Conservation (phyloP, 2,888 invertebrate species). For the Morpho deidamia region DNA sequence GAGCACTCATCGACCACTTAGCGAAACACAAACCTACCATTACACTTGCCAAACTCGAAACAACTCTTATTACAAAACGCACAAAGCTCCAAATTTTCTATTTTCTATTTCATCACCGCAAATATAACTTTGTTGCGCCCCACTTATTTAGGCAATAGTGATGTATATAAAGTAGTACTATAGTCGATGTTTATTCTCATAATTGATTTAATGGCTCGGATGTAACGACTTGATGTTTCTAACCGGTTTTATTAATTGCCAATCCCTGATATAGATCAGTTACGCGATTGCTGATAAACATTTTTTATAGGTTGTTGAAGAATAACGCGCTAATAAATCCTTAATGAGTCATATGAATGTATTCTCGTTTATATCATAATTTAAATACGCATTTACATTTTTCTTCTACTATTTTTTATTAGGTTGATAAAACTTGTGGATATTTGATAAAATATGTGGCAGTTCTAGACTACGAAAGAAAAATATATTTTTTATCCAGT, state of each 20-base stretch:
- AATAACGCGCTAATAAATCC: no score
- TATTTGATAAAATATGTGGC: no score
- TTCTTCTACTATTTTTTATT: no score
- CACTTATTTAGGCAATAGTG: conserved; percentile 44
- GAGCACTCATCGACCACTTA: conserved; percentile 61
- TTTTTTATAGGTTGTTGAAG: no score
- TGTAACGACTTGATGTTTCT: conserved; percentile 2
- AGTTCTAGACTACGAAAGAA: no score
- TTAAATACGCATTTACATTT: no score
- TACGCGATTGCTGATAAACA: not conserved
- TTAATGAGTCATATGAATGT: no score
- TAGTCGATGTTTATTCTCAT: conserved; percentile 29
- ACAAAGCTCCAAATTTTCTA: conserved; percentile 27
- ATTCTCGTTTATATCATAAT: no score
- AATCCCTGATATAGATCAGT: conserved; percentile 4
- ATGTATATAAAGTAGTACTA: conserved; percentile 28
- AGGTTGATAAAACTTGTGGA: no score
- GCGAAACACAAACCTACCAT: conserved; percentile 26
- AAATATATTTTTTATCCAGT: no score
- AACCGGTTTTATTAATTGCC: conserved; percentile 2
- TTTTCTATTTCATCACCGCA: conserved; percentile 10
- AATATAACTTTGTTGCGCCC: conserved; percentile 25
- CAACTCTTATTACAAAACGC: conserved; percentile 21
- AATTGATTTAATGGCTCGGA: conserved; percentile 13
- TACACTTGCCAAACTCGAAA: not conserved